phyloP scores from a whole-genome alignment of 2,888 invertebrate genomes.

The Agrotis ipsilon region DNA sequence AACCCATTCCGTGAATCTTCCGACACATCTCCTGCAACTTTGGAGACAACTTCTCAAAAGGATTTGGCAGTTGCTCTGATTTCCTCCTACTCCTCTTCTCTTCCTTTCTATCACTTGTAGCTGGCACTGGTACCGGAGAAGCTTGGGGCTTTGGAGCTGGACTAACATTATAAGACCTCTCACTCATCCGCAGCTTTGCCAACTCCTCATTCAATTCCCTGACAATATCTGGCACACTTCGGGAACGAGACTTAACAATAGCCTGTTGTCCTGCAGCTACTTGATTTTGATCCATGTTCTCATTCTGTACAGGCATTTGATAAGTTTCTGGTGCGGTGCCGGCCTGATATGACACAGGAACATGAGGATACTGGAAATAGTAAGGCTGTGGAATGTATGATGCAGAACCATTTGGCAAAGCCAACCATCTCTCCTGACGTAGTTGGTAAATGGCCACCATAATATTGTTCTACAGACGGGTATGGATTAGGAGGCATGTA shows the following conservation, averaged over 20 bases:
- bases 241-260: constrained; percentile 87
- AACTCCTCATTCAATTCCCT: constrained; percentile 94
- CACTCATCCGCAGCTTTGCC: constrained; percentile 85
- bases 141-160: constrained; percentile 82
- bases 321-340: constrained; percentile 65
- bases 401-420: constrained; percentile 75
- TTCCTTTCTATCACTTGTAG: constrained; percentile 72
- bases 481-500: constrained; percentile 80
- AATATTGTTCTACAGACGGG: constrained; percentile 75
- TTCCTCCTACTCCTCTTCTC: constrained; percentile 77
- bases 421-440: constrained; percentile 73
- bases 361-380: constrained; percentile 82
- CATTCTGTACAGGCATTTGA: constrained; percentile 46
- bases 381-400: constrained; percentile 84
- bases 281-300: constrained; percentile 66
- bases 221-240: constrained; percentile 94
- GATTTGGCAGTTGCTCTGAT: constrained; percentile 82
- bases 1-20: constrained; percentile 97
- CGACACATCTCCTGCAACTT: constrained; percentile 93
- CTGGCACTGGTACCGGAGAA: constrained; percentile 67
- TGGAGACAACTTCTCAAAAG: constrained; percentile 83
- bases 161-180: constrained; percentile 89
- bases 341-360: constrained; percentile 75
- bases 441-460: constrained; percentile 73
- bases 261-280: constrained; percentile 67